Evolutionary conservation across 2,888 invertebrate species (phyloP).

Genomic region (Heteromyza rotundicornis): DNA sequence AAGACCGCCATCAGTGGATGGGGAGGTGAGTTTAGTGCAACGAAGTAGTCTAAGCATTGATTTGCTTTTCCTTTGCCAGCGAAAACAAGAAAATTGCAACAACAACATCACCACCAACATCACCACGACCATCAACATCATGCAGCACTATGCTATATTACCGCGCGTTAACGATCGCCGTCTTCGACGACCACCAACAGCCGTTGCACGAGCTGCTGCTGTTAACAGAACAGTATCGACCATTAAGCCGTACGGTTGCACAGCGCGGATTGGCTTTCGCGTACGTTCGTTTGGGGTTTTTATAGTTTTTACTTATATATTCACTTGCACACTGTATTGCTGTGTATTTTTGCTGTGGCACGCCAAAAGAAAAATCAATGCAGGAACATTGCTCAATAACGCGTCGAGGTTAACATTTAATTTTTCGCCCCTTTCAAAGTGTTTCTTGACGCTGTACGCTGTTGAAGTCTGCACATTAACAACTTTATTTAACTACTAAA

Average conservation of each 20-base stretch:
- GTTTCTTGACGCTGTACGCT: neutral
- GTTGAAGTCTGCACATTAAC: neutral
- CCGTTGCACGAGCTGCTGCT: slow-evolving; percentile 21
- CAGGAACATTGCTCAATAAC: slow-evolving; percentile 31
- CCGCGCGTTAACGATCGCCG: neutral
- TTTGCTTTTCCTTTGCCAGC: neutral
- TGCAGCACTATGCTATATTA: neutral
- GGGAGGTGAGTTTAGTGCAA: neutral
- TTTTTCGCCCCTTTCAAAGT: neutral
- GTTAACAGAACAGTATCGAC: slow-evolving; percentile 43
- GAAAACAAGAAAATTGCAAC: neutral
- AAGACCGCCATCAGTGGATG: neutral
- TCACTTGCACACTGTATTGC: neutral
- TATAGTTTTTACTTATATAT: slow-evolving; percentile 17
- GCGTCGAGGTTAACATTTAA: slow-evolving; percentile 32
- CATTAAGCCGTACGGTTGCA: slow-evolving; percentile 41
- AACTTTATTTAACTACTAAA: neutral
- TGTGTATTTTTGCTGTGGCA: neutral
- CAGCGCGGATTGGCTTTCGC: slow-evolving; percentile 23
- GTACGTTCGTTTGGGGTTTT: neutral
- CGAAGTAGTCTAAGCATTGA: neutral
- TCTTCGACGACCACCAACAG: slow-evolving; percentile 15
- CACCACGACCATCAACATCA: neutral
- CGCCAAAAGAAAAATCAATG: neutral
- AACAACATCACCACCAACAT: neutral